Evolutionary conservation across 2,888 invertebrate species (phyloP).

Genomic region (Ichneumoninae sp.): DNA sequence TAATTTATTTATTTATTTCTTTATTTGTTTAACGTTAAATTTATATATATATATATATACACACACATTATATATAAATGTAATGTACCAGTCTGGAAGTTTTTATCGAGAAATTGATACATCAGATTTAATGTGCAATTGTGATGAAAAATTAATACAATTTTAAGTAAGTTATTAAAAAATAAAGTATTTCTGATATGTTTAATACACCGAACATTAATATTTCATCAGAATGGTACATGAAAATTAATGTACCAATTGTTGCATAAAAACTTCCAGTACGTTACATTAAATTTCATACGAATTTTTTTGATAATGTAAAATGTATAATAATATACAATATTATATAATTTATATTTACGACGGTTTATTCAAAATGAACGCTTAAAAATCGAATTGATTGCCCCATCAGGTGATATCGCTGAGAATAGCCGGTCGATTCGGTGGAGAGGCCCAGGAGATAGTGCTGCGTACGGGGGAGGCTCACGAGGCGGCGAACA

Average conservation of each 20-base stretch:
- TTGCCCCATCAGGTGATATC: constrained; percentile 86
- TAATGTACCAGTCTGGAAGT: no score
- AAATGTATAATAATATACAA: not conserved
- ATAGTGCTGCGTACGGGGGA: constrained; percentile 87
- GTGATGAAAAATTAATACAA: not conserved
- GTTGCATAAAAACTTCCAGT: no score
- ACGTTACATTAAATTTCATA: no score
- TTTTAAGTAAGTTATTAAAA: not conserved
- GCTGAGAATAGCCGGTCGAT: constrained; percentile 87
- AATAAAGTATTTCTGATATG: no score
- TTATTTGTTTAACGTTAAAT: not conserved
- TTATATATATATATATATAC: no score
- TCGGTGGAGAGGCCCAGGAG: constrained; percentile 90
- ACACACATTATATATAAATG: no score
- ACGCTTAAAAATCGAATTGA: not conserved
- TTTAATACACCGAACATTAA: no score
- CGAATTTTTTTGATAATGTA: not conserved
- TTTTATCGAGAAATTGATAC: no score
- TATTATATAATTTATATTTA: not conserved
- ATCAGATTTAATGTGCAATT: not conserved
- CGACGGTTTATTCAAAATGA: constrained; percentile 21
- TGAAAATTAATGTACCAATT: no score
- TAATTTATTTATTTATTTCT: not conserved
- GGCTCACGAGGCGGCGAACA: constrained; percentile 82
- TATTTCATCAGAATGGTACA: no score